These are phyloP conservation scores for Troides aeacus DNA, from an alignment of 2,888 invertebrate species.

Conservation along the genomic window DNA sequence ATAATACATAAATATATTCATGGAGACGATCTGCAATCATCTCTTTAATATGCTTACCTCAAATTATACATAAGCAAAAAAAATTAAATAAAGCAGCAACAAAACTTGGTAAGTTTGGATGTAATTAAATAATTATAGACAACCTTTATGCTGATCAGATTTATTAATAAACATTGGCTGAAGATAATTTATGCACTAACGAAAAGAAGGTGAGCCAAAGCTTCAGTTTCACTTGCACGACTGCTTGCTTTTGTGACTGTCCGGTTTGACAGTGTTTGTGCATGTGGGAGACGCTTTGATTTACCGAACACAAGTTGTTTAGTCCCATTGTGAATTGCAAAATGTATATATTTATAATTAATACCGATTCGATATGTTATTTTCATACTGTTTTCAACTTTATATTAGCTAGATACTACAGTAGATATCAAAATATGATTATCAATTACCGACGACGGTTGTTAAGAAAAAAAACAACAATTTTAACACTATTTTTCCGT, in stretches of 20 bases:
- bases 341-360: too few species aligned
- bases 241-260: constrained; percentile 55
- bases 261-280: constrained; percentile 38
- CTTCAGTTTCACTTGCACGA: constrained; percentile 47
- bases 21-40: background rate
- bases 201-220: constrained; percentile 40
- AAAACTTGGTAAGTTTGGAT: background rate
- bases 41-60: background rate
- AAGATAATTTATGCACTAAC: background rate
- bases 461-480: too few species aligned
- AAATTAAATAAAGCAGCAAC: background rate
- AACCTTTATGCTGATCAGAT: background rate
- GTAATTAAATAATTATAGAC: too few species aligned
- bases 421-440: too few species aligned
- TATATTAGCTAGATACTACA: background rate
- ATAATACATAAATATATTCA: background rate
- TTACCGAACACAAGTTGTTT: constrained; percentile 24
- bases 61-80: background rate
- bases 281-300: constrained; percentile 47
- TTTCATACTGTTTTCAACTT: background rate
- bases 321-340: too few species aligned
- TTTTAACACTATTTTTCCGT: too few species aligned
- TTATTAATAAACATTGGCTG: background rate
- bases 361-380: background rate
- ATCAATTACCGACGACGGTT: too few species aligned